Evolutionary conservation across 1,140 invertebrate genomes (phyloP), one percentile per base, ranked within the genome.

Genomic region (Neotoxoptera formosana): DNA sequence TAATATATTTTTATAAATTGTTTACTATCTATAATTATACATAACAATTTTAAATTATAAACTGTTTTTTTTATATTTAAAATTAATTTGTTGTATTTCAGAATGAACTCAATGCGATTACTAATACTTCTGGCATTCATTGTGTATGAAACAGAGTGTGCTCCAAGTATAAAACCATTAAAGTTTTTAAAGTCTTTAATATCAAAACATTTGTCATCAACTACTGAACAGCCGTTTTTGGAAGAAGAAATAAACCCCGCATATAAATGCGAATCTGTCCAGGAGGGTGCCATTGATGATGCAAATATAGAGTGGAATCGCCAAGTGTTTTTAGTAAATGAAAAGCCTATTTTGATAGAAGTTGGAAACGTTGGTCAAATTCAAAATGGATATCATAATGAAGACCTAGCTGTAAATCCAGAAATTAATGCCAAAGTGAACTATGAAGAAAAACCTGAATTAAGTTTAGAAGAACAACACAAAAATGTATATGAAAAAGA

Each of bases 21-120:
- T 9, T 30, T 67, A 6, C 11, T 67, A 67, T 67, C 11, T 3
- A 20, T 17, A 48, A 48, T 20, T 20, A 17, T 51, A 14, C 30
- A 67, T 67, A 14, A 67, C 60, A 14, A n/a, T n/a, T n/a, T 76
- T n/a, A 76, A 67, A 67, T 30, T 67, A 30, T n/a, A 6, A 41
- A 41, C 6, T 76, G 6, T 17, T 67, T 30, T 14, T 67, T 67
- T n/a, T 4, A 60, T 60, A 60, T 60, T 60, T 11, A n/a, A 76
- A 76, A 76, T n/a, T 17, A n/a, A 3, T 81, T 81, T 91, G 20
- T 91, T 45, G 20, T 81, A n/a, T 76, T 92, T 81, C 23, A 93
- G 91, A 34, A 93, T 93, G 91, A 86, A 93, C 0, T 86, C 41
- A n/a, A 25, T 41, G 48, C 81, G 91, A 7, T 84, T 51, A 7